Evolutionary conservation across 2,888 invertebrate genomes (phyloP), one percentile per base, ranked within the genome.

Genomic region (Cantharis flavilabris): DNA sequence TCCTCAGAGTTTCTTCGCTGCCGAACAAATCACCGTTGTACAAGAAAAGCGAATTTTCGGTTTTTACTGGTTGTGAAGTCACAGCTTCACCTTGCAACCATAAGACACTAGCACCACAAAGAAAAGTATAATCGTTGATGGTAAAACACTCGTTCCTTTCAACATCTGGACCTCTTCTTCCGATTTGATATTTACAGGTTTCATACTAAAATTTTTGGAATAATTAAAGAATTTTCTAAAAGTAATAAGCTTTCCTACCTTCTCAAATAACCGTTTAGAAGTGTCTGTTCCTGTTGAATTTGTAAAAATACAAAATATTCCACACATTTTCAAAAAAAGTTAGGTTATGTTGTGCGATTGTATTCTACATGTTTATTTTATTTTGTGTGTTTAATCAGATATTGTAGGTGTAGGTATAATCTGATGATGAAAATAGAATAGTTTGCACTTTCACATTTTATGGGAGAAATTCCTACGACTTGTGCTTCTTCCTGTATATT

Each of bases 11-110:
- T 82, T 90, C 80, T 62, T 20, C 83, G 62, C 79, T 90, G 79
- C 89, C 92, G 89, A 94, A 98, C 81, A 97, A 91, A 88, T 98
- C 98, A 28, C 98, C 98, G 90, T 98, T 98, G 90, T 95, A 97
- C 20, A 97, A 87, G 74, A 98, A 89, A 73, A 94, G 86, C 80
- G 94, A 93, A 23, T 90, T 89, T 62, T 90, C 86, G 10, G 88
- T 87, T 86, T 92, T 90, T 26, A 91, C 72, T 0, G 98, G 98
- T 86, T 98, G 98, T 30, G 84, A 82, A 3, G 91, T 90, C 3
- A 93, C 84, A 16, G 86, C 75, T 1, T 81, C 77, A 3, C 98
- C 98, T 89, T 97, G 96, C 88, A 96, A 94, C 95, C 97, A 97
- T 70, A 98, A 89, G 9, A 97, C 94, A 80, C 91, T 89, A 9